Evolutionary conservation across 2,888 invertebrate genomes (phyloP).

Genomic region (Abrostola tripartita): DNA sequence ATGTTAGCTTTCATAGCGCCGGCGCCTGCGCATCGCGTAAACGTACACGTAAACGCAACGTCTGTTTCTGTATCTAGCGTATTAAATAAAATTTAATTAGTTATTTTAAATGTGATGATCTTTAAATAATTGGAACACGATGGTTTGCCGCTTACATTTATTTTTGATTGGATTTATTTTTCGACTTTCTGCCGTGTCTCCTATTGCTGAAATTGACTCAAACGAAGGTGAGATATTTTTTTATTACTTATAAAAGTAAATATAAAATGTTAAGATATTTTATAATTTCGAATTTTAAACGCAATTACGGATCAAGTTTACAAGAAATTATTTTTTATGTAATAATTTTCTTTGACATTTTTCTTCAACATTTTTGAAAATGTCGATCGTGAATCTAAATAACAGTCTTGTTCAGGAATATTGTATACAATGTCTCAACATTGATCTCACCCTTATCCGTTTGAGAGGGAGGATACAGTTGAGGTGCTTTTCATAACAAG

Average conservation of each 20-base stretch:
- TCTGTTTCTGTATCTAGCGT: conserved; percentile 10
- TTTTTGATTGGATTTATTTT: conserved; percentile 78
- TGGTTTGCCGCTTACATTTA: conserved; percentile 70
- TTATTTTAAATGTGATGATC: conserved; percentile 44
- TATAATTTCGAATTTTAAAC: neutral
- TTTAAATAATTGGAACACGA: conserved; percentile 53
- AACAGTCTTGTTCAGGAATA: no score
- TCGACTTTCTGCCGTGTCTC: conserved; percentile 76
- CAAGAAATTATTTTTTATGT: no score
- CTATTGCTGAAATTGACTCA: conserved; percentile 77
- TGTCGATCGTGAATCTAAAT: no score
- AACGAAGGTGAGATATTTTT: conserved; percentile 77
- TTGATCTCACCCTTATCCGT: no score
- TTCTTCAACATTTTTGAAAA: no score
- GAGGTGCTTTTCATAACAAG: no score
- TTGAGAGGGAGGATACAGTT: no score
- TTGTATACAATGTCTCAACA: no score
- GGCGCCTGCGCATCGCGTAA: conserved; percentile 53
- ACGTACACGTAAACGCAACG: conserved; percentile 46
- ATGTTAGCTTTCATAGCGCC: conserved; percentile 46
- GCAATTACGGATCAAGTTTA: no score
- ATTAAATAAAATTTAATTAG: conserved; percentile 5
- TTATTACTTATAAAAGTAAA: neutral
- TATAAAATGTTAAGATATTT: neutral
- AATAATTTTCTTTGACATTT: no score